These are phyloP conservation scores for Dicerorhinus sumatrensis DNA, from an alignment of 2,113 vertebrate species.

Conservation along the genomic window DNA sequence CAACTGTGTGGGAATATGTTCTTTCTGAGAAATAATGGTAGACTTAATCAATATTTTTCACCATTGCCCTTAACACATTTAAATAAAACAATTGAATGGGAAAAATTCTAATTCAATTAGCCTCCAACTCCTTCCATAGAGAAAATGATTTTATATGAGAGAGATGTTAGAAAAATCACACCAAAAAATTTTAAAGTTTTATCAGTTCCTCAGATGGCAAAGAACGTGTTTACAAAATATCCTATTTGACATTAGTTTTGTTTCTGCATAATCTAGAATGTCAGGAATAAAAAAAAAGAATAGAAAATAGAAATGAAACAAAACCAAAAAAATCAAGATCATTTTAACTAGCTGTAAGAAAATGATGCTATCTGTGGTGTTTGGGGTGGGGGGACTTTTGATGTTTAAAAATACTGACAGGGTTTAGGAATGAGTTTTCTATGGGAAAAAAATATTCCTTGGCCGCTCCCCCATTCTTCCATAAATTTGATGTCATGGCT, in stretches of 20 bases:
- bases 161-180: constrained; percentile 37
- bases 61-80: constrained; percentile 71
- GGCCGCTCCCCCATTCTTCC: constrained; percentile 20
- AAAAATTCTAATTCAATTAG: constrained; percentile 73
- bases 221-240: neutral
- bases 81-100: constrained; percentile 62
- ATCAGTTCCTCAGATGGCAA: neutral
- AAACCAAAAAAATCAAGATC: neutral
- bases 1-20: constrained; percentile 69
- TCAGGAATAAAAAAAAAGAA: neutral
- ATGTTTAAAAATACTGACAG: constrained; percentile 50
- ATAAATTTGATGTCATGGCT: constrained; percentile 49
- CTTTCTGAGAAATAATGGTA: constrained; percentile 57
- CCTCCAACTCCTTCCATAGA: constrained; percentile 56
- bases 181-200: constrained; percentile 20
- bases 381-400: neutral
- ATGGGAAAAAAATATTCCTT: constrained; percentile 55
- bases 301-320: constrained; percentile 39
- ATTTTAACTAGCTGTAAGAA: constrained; percentile 53
- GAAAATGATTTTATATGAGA: constrained; percentile 57
- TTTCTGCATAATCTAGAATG: neutral
- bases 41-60: constrained; percentile 63
- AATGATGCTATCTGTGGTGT: constrained; percentile 41
- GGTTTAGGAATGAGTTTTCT: constrained; percentile 57
- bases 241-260: constrained; percentile 34